Conservation (phyloP, 2,888 invertebrate genomes). For the Epistrophe eligans region DNA sequence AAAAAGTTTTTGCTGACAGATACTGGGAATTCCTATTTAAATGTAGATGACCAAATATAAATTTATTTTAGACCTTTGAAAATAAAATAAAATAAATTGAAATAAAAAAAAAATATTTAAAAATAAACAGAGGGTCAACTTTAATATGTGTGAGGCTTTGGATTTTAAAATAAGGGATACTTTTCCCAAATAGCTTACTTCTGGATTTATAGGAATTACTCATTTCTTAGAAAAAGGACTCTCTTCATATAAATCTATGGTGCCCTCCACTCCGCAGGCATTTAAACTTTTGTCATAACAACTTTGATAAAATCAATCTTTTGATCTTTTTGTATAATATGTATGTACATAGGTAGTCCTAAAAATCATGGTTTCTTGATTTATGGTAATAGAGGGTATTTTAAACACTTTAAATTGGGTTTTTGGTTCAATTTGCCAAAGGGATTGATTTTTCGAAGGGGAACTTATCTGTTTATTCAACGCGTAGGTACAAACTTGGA, state of each 20-base stretch:
- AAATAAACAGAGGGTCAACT: constrained; percentile 18
- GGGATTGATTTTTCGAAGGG: not conserved
- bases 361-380: constrained; percentile 25
- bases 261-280: not conserved
- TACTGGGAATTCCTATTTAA: not conserved
- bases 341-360: not conserved
- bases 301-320: constrained; percentile 39
- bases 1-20: constrained; percentile 3
- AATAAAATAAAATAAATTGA: not conserved
- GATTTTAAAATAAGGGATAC: constrained; percentile 12
- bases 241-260: not conserved
- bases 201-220: constrained; percentile 8
- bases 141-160: not conserved
- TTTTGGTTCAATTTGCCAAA: constrained; percentile 3
- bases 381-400: constrained; percentile 33
- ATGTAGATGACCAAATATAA: constrained; percentile 21
- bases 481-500: no score
- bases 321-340: constrained; percentile 20
- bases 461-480: constrained; percentile 10
- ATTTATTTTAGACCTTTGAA: not conserved
- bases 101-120: not conserved
- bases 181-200: constrained; percentile 10
- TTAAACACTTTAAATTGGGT: constrained; percentile 23
- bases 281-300: constrained; percentile 39
- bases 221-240: constrained; percentile 1